A percentile compares a stretch with the other conserved stretches of the same genome.
phyloP scores from a whole-genome alignment of 2,797 vertebrate genomes.

The Decapterus maruadsi region DNA sequence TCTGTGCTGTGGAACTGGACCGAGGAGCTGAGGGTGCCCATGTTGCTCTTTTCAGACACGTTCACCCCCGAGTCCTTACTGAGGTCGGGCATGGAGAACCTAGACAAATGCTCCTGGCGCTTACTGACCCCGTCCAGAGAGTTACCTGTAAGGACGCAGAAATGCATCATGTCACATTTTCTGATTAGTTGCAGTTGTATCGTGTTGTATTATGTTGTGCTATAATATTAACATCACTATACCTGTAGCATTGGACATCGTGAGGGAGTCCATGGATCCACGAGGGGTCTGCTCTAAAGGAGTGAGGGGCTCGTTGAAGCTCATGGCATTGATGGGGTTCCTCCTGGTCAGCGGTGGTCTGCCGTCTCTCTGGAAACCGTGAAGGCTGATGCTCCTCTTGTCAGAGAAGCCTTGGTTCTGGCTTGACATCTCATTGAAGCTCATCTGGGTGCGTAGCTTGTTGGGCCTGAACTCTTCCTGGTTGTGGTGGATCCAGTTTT shows the following conservation, averaged over 20 bases:
- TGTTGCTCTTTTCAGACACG: constrained; percentile 96
- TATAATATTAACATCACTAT: constrained; percentile 34
- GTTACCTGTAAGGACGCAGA: constrained; percentile 84
- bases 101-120: constrained; percentile 96
- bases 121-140: constrained; percentile 93
- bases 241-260: constrained; percentile 96
- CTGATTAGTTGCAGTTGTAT: neutral
- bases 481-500: constrained; percentile 95
- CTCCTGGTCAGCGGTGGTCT: constrained; percentile 91
- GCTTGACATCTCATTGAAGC: constrained; percentile 95
- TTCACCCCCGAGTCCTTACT: constrained; percentile 99
- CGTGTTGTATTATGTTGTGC: neutral
- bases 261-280: constrained; percentile 96
- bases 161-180: constrained; percentile 37
- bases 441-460: constrained; percentile 95
- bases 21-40: constrained; percentile 97
- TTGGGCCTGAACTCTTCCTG: constrained; percentile 95
- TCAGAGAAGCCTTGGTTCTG: constrained; percentile 92
- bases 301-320: constrained; percentile 93
- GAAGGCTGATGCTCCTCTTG: constrained; percentile 92
- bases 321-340: constrained; percentile 93
- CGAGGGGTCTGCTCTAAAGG: constrained; percentile 95
- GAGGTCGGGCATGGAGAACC: constrained; percentile 98
- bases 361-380: constrained; percentile 92
- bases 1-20: constrained; percentile 96